phyloP scores from a whole-genome alignment of 1,140 invertebrate species.

The Mya arenaria region DNA sequence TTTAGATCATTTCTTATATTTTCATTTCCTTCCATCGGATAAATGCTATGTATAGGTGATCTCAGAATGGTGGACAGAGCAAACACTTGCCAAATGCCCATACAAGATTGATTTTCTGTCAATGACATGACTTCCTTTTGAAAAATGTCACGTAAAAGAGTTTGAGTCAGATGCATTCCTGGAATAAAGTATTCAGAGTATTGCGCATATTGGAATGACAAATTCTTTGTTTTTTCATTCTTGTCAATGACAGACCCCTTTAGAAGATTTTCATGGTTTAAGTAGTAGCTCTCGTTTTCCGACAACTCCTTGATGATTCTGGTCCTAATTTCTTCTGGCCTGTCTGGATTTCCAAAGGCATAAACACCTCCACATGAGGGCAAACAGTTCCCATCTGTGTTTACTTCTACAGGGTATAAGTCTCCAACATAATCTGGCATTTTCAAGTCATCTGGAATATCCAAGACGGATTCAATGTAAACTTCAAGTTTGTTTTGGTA shows the following conservation, averaged over 20 bases:
- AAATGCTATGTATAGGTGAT: constrained; percentile 1
- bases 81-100: constrained; percentile 40
- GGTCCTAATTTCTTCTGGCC: not conserved
- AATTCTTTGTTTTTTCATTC: not conserved
- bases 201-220: not conserved
- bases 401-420: constrained; percentile 3
- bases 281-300: constrained; percentile 7
- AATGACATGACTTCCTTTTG: constrained; percentile 11
- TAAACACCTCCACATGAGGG: constrained; percentile 26
- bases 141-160: not conserved
- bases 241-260: not conserved
- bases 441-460: constrained; percentile 9
- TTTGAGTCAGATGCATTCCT: not conserved
- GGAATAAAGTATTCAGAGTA: constrained; percentile 24
- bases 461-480: not conserved
- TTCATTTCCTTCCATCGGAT: constrained; percentile 10
- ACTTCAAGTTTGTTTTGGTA: constrained; percentile 4
- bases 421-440: constrained; percentile 12
- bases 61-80: constrained; percentile 11
- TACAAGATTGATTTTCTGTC: constrained; percentile 16
- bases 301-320: constrained; percentile 10
- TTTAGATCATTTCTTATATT: constrained; percentile 19
- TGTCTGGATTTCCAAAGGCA: not conserved
- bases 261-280: not conserved
- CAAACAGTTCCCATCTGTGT: constrained; percentile 24